Base-by-base conservation (phyloP, 2,888 invertebrate species). In the Tuberolachnus salignus region DNA sequence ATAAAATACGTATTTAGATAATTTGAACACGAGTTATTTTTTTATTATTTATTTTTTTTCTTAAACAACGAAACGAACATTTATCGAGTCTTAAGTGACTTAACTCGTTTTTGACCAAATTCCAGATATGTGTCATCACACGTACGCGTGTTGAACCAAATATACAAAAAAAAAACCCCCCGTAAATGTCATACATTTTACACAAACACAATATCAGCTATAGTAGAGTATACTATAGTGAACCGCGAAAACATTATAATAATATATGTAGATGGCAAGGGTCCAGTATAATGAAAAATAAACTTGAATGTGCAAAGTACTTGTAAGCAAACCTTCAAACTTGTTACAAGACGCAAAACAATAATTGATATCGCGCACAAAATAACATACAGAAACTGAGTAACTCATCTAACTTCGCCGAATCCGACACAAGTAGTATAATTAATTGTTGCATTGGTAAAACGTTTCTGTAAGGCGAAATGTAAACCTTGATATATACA, bases 221-320 rank as follows among this genome's bases (percentile, higher is more conserved):
- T 57, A 70, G 6, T 55, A 55, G 3, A 34, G 6, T 70, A 14
- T 55, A 21, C 16, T 19, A 55, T 42, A 42, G 21, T 55, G 55
- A 21, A 70, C 42, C 16, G 21, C 11, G 42, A 70, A 44, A 42
- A 70, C 55, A 55, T 44, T 44, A 11, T 70, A 19, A 63, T 70
- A 23, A 51, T 19, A 10, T 14, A 34, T 67, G 10, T 16, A 55
- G 69, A 42, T 55, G 21, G 21, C 44, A 13, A 55, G 55, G 16
- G 2, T 44, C 23, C 11, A 44, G 55, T 14, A 34, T 34, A 23
- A 70, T 21, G 11, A 44, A 70, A 70, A 55, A 57, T 55, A 70
- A 44, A 70, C 42, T 70, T 70, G 21, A 70, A 70, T 70, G 70
- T 42, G 49, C 26, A 53, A 55, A 34, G 53, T 53, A 69, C 14